Evolutionary conservation across 2,888 invertebrate genomes (phyloP).

Genomic region (Xestia ashworthii): DNA sequence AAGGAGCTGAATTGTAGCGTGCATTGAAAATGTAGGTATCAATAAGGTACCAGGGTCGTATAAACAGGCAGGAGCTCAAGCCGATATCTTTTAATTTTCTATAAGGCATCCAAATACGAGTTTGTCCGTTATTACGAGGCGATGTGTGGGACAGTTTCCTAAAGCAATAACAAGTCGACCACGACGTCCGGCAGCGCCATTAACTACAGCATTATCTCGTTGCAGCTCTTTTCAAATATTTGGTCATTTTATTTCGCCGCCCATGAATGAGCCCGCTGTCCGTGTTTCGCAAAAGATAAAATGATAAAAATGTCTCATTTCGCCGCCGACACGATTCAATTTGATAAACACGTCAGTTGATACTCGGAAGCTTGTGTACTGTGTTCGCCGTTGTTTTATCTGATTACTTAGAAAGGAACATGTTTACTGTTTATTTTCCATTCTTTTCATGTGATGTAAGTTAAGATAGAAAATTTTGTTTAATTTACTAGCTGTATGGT

Average conservation of each 20-base stretch:
- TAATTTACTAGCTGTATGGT: background rate
- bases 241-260: conserved; percentile 78
- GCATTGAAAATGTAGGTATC: background rate
- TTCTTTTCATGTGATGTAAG: background rate
- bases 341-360: conserved; percentile 55
- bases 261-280: conserved; percentile 27
- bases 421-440: conserved; percentile 38
- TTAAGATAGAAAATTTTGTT: background rate
- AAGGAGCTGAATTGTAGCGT: background rate
- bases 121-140: conserved; percentile 61
- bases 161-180: conserved; percentile 81
- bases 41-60: background rate
- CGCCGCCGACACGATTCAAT: conserved; percentile 46
- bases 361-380: conserved; percentile 30
- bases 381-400: conserved; percentile 14
- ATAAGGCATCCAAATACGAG: conserved; percentile 32
- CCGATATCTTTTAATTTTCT: conserved; percentile 34
- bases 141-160: conserved; percentile 70
- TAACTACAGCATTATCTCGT: conserved; percentile 85
- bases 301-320: conserved; percentile 61
- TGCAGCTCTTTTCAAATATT: conserved; percentile 83
- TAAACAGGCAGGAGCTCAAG: background rate
- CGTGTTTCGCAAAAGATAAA: conserved; percentile 48
- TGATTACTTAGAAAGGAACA: conserved; percentile 32
- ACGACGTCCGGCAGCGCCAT: conserved; percentile 80